Evolutionary conservation across 2,113 vertebrate species (phyloP).

Genomic region (Crotalus horridus): DNA sequence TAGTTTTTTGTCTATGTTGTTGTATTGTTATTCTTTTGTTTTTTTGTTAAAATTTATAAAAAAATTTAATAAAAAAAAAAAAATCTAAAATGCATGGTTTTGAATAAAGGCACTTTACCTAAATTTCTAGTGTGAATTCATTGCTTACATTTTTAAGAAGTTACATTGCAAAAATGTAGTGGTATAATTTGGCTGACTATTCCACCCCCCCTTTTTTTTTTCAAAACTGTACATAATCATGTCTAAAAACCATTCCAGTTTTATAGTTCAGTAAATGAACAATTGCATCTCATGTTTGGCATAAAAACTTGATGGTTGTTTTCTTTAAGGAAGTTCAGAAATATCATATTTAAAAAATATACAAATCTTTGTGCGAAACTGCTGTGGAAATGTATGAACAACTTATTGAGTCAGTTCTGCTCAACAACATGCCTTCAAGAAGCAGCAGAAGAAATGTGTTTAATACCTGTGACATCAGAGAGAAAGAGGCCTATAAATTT

Average conservation of each 20-base stretch:
- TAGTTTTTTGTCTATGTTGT: too few relatives aligned
- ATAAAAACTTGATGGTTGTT: too few relatives aligned
- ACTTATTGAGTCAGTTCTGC: not conserved
- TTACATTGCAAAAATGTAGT: not conserved
- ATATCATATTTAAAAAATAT: not conserved
- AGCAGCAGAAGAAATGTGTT: not conserved
- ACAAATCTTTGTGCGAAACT: not conserved
- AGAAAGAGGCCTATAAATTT: not conserved
- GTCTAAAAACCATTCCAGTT: not conserved
- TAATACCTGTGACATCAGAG: not conserved
- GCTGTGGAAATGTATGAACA: not conserved
- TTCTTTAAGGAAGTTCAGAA: not conserved
- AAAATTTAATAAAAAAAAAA: too few relatives aligned
- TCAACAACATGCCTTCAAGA: not conserved
- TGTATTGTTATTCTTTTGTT: too few relatives aligned
- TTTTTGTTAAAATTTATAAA: too few relatives aligned
- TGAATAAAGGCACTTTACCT: not conserved
- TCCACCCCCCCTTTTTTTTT: not conserved
- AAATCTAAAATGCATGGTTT: not conserved
- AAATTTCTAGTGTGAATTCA: not conserved
- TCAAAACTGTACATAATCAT: not conserved
- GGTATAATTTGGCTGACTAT: not conserved
- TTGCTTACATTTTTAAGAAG: not conserved
- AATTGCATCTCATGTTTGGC: not conserved
- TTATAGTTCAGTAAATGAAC: not conserved